These are phyloP conservation scores for Salvelinus namaycush DNA, from an alignment of 2,113 vertebrate genomes.

Conservation along the genomic window DNA sequence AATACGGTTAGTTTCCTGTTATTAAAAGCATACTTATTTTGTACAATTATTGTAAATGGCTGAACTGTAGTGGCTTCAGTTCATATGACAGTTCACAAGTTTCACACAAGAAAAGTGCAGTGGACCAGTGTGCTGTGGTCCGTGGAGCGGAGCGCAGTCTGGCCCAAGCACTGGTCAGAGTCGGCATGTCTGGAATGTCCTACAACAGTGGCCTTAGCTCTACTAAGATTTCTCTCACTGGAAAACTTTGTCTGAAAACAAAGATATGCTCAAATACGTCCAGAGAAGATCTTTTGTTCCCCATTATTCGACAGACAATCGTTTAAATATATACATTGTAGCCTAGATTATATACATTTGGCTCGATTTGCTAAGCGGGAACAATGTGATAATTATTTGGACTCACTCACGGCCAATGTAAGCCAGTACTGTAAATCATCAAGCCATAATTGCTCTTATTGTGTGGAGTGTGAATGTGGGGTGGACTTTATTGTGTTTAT, in stretches of 20 bases:
- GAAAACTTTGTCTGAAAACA: background rate
- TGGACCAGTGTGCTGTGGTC: background rate
- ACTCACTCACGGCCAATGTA: background rate
- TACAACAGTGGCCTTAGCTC: conserved; percentile 9
- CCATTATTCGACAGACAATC: background rate
- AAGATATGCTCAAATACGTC: background rate
- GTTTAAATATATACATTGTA: background rate
- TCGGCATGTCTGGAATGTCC: conserved; percentile 36
- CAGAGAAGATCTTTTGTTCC: background rate
- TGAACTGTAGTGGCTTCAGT: no score
- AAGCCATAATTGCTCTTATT: background rate
- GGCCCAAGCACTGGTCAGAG: conserved; percentile 5
- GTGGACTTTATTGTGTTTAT: background rate
- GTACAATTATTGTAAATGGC: no score
- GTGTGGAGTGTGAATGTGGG: background rate
- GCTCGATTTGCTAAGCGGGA: background rate
- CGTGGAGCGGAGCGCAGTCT: background rate
- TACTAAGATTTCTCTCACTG: conserved; percentile 16
- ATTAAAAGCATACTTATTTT: background rate
- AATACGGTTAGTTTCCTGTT: background rate
- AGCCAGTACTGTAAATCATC: conserved; percentile 1
- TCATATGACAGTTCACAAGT: no score
- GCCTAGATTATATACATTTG: background rate
- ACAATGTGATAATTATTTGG: background rate
- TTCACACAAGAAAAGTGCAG: no score